Percentiles rank a stretch among this genome's conserved stretches.
phyloP scores from a whole-genome alignment of 2,888 invertebrate genomes.

The Electrophaes corylata region DNA sequence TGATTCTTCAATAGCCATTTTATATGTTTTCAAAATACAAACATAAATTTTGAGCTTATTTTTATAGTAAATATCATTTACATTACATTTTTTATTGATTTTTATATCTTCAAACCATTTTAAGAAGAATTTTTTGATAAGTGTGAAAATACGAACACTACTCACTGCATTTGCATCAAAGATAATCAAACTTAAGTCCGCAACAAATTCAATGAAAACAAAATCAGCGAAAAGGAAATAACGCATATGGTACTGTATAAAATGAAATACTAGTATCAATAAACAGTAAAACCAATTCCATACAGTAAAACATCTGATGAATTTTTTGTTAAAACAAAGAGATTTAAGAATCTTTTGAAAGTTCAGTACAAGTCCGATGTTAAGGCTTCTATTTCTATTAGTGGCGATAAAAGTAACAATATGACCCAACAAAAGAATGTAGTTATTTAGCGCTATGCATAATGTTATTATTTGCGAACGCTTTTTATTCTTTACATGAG shows the following conservation, averaged over 20 bases:
- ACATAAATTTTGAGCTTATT: constrained; percentile 15
- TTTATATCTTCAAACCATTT: constrained; percentile 15
- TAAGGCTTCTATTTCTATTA: not conserved
- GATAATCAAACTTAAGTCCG: constrained; percentile 1
- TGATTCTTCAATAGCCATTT: constrained; percentile 18
- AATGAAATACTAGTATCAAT: not conserved
- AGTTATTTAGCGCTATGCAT: not conserved
- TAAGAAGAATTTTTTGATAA: not conserved
- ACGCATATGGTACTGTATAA: not conserved
- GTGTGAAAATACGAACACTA: not conserved
- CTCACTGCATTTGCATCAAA: constrained; percentile 8
- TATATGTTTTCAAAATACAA: constrained; percentile 25
- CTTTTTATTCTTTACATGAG: not conserved
- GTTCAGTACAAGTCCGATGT: constrained; percentile 1
- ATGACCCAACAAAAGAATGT: not conserved
- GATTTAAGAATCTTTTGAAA: constrained; percentile 7
- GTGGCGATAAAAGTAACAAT: constrained; percentile 1
- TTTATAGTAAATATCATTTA: constrained; percentile 1
- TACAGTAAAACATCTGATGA: not conserved
- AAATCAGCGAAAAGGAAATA: not conserved
- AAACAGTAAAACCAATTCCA: constrained; percentile 17
- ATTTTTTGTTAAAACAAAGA: constrained; percentile 1
- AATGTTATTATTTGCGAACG: not conserved
- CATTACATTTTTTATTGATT: not conserved
- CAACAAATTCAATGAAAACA: not conserved